Percentiles rank a stretch among this genome's conserved stretches.
Evolutionary conservation across 2,113 vertebrate genomes (phyloP).

Genomic region (Zapus hudsonius): DNA sequence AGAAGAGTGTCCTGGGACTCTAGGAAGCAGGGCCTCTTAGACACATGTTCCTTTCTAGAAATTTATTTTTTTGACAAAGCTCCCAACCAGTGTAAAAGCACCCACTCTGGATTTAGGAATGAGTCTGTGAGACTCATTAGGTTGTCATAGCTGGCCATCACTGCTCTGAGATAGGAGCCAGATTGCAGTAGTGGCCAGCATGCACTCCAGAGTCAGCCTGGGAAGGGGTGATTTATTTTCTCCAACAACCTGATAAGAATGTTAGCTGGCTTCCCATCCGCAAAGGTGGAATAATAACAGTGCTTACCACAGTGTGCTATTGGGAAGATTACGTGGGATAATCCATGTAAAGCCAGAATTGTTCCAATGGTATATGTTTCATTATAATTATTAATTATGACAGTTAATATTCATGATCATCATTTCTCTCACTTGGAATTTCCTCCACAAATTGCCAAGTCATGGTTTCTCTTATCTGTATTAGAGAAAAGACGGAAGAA

Average conservation of each 20-base stretch:
- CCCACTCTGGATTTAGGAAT: neutral
- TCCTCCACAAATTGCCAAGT: neutral
- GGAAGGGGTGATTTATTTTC: too few relatives aligned
- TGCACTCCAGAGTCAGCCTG: neutral
- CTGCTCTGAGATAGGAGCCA: neutral
- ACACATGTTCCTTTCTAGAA: neutral
- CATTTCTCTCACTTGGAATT: neutral
- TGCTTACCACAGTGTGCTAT: too few relatives aligned
- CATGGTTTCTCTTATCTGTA: neutral
- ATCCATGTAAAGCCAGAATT: neutral
- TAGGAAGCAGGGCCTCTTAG: neutral
- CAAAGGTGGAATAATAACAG: neutral
- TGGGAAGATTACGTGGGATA: neutral
- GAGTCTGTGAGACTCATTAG: neutral
- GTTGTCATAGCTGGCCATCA: neutral
- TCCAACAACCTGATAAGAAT: neutral
- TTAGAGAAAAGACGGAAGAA: conserved; percentile 12
- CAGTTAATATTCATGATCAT: neutral
- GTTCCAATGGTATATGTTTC: neutral
- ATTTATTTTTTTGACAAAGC: neutral
- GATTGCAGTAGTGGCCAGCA: neutral
- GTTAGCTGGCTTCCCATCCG: neutral
- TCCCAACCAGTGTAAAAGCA: neutral
- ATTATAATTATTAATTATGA: neutral
- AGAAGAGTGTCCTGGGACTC: neutral